Evolutionary conservation across 2,888 invertebrate genomes (phyloP).

Genomic region (Spisula solida): DNA sequence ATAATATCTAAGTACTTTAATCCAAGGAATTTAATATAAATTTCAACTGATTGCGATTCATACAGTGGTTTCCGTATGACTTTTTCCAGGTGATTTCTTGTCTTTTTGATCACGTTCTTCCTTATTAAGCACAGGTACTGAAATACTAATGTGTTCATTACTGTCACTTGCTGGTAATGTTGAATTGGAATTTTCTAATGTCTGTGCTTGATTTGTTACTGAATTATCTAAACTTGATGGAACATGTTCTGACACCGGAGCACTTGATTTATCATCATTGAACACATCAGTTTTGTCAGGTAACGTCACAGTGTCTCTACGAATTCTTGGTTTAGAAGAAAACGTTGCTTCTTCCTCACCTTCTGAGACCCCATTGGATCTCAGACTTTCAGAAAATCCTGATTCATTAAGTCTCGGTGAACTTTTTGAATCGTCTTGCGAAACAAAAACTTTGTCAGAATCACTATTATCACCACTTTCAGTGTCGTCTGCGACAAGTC

Average conservation of each 20-base stretch:
- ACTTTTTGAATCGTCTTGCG: constrained; percentile 46
- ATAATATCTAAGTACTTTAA: no score
- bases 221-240: constrained; percentile 29
- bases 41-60: not conserved
- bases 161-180: not conserved
- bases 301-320: constrained; percentile 44
- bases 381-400: constrained; percentile 40
- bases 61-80: constrained; percentile 53
- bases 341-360: constrained; percentile 14
- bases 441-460: constrained; percentile 53
- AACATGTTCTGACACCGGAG: constrained; percentile 33
- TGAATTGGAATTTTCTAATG: constrained; percentile 20
- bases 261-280: constrained; percentile 37
- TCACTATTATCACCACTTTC: constrained; percentile 35
- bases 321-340: constrained; percentile 38
- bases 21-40: not conserved
- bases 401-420: constrained; percentile 42
- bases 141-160: constrained; percentile 36
- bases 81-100: constrained; percentile 20
- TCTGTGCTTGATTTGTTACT: constrained; percentile 11
- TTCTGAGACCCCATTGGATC: constrained; percentile 34
- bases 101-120: constrained; percentile 38
- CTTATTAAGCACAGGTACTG: constrained; percentile 51
- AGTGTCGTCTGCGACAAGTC: not conserved
- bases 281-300: constrained; percentile 51